A percentile compares a stretch with the other conserved stretches of the same genome.
Conservation (phyloP, 2,888 invertebrate genomes). For the Lysandra bellargus region DNA sequence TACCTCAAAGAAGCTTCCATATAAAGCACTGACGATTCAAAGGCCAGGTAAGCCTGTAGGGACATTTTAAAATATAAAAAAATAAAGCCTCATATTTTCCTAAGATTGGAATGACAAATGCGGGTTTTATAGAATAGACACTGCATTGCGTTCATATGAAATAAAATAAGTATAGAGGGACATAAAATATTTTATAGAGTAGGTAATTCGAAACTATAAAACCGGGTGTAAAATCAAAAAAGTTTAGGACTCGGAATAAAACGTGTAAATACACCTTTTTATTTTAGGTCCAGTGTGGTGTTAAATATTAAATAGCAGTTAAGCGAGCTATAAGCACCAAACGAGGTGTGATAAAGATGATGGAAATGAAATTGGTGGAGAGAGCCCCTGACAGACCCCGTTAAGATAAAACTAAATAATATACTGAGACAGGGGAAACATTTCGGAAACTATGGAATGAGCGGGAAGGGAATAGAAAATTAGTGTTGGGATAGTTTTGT, state of each 20-base stretch:
- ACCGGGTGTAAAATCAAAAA: background rate
- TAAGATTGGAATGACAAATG: too few relatives aligned
- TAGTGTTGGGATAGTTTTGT: background rate
- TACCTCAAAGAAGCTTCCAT: too few relatives aligned
- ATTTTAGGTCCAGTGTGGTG: background rate
- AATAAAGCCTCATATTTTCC: too few relatives aligned
- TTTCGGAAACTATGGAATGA: background rate
- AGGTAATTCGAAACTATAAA: background rate
- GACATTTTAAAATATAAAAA: too few relatives aligned
- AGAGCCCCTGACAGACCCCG: background rate
- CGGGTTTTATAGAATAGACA: too few relatives aligned
- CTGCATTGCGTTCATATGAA: background rate
- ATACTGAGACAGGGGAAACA: background rate
- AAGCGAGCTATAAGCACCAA: constrained; percentile 7
- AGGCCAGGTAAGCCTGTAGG: too few relatives aligned
- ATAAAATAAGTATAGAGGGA: background rate
- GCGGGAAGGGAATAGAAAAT: constrained; percentile 4
- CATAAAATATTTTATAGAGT: background rate
- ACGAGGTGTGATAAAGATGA: constrained; percentile 8
- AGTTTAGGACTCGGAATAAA: background rate
- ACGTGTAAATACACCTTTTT: background rate
- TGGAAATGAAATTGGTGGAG: constrained; percentile 3
- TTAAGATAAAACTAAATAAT: constrained; percentile 20
- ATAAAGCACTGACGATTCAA: too few relatives aligned
- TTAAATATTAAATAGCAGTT: background rate